Conservation (phyloP, 1,140 invertebrate species). For the Lepidotrigona ventralis region DNA sequence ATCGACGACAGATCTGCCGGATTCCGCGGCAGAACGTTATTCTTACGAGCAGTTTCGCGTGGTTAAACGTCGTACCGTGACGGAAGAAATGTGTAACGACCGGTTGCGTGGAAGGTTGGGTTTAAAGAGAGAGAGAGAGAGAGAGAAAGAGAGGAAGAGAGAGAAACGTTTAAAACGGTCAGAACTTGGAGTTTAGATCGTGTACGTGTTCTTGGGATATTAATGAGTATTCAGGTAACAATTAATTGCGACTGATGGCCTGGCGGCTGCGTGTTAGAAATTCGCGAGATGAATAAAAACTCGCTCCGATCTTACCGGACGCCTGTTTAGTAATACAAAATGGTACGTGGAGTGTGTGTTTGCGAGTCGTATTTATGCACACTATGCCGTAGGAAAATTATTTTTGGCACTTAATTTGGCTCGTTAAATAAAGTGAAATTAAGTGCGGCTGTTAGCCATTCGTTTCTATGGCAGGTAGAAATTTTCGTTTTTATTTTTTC, state of each 20-base stretch:
- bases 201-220: background rate
- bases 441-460: too few species aligned
- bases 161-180: background rate
- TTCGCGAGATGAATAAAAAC: background rate
- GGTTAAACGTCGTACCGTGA: background rate
- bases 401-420: background rate
- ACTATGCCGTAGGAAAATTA: background rate
- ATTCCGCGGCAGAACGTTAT: background rate
- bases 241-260: background rate
- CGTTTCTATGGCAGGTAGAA: too few species aligned
- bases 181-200: too few species aligned
- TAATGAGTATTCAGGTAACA: background rate
- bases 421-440: background rate
- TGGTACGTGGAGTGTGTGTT: too few species aligned
- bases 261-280: background rate
- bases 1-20: background rate
- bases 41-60: constrained; percentile 1
- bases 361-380: background rate
- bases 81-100: constrained; percentile 20
- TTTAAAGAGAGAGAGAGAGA: too few species aligned
- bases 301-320: background rate
- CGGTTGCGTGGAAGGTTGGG: too few species aligned
- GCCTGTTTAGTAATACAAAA: background rate
- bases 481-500: too few species aligned
- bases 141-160: too few species aligned